Conservation (phyloP, 2,888 invertebrate species). For the Cyclophora punctaria region DNA sequence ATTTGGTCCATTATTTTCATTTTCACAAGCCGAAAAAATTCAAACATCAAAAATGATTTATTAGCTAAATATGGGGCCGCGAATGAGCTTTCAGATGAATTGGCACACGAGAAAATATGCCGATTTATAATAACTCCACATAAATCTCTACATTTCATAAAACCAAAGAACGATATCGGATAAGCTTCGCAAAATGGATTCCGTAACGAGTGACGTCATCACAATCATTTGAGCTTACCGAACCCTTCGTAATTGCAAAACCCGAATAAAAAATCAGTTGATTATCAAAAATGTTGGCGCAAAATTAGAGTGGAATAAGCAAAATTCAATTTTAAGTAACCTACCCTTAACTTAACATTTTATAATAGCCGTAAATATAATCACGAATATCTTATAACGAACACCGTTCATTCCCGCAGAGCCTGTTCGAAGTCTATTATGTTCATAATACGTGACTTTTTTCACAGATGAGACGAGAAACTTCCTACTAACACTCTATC, state of each 20-base stretch:
- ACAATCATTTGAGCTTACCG: slow-evolving; percentile 24
- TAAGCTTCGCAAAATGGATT: slow-evolving; percentile 20
- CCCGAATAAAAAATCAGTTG: slow-evolving; percentile 9
- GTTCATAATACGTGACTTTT: slow-evolving; percentile 62
- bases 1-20: too few species aligned
- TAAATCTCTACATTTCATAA: slow-evolving; percentile 26
- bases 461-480: slow-evolving; percentile 44
- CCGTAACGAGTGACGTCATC: slow-evolving; percentile 24
- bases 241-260: slow-evolving; percentile 23
- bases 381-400: slow-evolving; percentile 37
- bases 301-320: too few species aligned
- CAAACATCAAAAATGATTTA: slow-evolving; percentile 44
- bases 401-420: slow-evolving; percentile 23
- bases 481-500: slow-evolving; percentile 47
- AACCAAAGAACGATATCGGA: slow-evolving; percentile 21
- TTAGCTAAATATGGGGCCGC: slow-evolving; percentile 30
- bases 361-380: slow-evolving; percentile 7
- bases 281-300: slow-evolving; percentile 21
- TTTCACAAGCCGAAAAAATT: slow-evolving; percentile 7
- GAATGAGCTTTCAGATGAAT: slow-evolving; percentile 21
- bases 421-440: slow-evolving; percentile 30
- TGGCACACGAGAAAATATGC: slow-evolving; percentile 26
- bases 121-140: slow-evolving; percentile 23
- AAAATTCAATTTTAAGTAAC: too few species aligned
- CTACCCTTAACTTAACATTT: not conserved